phyloP scores from a whole-genome alignment of 2,113 vertebrate genomes.

The Salminus brasiliensis region DNA sequence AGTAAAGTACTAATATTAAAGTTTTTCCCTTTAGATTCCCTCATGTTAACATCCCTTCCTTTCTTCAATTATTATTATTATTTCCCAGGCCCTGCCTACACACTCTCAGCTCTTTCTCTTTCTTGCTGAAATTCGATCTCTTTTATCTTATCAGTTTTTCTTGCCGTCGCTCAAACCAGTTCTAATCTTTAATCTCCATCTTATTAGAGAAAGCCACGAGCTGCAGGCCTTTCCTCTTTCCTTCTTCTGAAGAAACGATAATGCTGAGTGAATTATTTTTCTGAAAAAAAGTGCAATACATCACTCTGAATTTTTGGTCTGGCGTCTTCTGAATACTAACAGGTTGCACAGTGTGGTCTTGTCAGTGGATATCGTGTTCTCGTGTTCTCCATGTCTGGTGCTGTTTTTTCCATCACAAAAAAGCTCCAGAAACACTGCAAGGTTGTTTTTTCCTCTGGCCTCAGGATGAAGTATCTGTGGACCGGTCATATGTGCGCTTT shows the following conservation, averaged over 20 bases:
- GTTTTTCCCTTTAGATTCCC: background rate
- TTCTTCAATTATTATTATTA: conserved; percentile 16
- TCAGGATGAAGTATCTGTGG: conserved; percentile 98
- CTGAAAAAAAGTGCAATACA: conserved; percentile 28
- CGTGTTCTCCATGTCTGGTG: background rate
- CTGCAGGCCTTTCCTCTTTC: conserved; percentile 16
- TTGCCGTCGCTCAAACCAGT: conserved; percentile 17
- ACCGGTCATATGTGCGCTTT: conserved; percentile 96
- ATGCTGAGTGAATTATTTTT: conserved; percentile 48
- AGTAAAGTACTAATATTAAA: too few relatives aligned
- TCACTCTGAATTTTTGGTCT: conserved; percentile 33
- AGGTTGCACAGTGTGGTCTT: conserved; percentile 16
- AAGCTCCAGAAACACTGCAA: background rate
- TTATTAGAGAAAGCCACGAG: conserved; percentile 45
- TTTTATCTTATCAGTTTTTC: conserved; percentile 31
- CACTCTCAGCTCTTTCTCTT: background rate
- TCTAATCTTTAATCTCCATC: conserved; percentile 50
- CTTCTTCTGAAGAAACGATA: conserved; percentile 30
- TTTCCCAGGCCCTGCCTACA: conserved; percentile 8
- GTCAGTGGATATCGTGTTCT: conserved; percentile 29
- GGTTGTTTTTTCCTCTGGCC: conserved; percentile 46
- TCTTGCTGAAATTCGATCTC: conserved; percentile 32
- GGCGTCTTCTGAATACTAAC: conserved; percentile 45
- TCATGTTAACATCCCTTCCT: conserved; percentile 12
- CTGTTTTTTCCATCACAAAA: conserved; percentile 3